Base-by-base conservation (phyloP, 1,140 invertebrate genomes). In the Cotesia chilonis region DNA sequence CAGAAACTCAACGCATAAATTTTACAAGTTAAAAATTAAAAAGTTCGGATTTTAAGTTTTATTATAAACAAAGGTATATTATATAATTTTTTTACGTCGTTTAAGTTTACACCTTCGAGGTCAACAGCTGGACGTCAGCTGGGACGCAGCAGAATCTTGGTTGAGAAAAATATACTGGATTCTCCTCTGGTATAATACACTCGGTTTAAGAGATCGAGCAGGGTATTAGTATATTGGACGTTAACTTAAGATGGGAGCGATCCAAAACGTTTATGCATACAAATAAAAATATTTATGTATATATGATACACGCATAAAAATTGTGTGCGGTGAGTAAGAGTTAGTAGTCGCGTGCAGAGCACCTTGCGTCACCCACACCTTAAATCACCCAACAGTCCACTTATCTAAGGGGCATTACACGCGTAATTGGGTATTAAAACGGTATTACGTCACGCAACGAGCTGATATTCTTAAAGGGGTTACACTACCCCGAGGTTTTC, bases 51-150 rank as follows among this genome's bases (percentile, higher is more conserved):
- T 37, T 68, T 52, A 17, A 35, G 38, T 35, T 55, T 38, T 14
- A 41, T 41, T 41, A 41, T 41, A 41, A 41, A 41, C 38, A 5
- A 41, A 41, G 4, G 38, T 41, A 41, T 41, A 41, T 41, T 9
- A 41, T 41, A 41, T 41, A 4, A 41, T 41, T 41, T 41, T 9
- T 41, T 41, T 41, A 41, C 38, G 38, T 41, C 38, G 51, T 67
- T 51, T 35, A 41, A 51, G 65, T 17, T 67, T 47, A 20, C 41
- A 59, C 38, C 68, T 67, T 52, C 12, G 65, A 71, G 57, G 55
- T 55, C 73, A 76, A 76, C 78, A 80, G 78, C 77, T 80, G 78
- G 77, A 14, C 75, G 72, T 73, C 78, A 80, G 77, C 77, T 80
- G 78, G 78, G 68, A 77, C 74, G 66, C 74, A 57, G 55, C 12